Evolutionary conservation across 2,797 vertebrate species (phyloP).

Genomic region (Schizopygopsis pylzovi): DNA sequence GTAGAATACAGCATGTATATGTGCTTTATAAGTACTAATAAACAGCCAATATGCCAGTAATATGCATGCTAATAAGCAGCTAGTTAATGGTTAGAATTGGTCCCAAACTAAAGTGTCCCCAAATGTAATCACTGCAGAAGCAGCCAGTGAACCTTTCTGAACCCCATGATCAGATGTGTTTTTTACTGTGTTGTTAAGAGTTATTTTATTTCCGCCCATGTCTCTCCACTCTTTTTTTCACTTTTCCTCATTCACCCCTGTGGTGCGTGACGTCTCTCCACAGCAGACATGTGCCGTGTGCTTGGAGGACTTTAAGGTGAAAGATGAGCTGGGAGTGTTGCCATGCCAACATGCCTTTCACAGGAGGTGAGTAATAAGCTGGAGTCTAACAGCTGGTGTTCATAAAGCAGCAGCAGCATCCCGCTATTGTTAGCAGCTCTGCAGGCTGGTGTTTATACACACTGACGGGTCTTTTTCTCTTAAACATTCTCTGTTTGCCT

Average conservation of each 20-base stretch:
- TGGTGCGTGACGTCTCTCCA: conserved; percentile 60
- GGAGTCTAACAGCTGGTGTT: conserved; percentile 26
- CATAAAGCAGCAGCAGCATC: conserved; percentile 15
- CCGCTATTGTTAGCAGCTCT: conserved; percentile 30
- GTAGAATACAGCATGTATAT: neutral
- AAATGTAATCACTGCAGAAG: no score
- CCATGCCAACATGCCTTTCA: conserved; percentile 94
- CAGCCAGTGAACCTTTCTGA: neutral
- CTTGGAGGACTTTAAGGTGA: conserved; percentile 90
- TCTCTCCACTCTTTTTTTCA: neutral
- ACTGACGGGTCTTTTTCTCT: neutral
- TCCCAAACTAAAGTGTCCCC: neutral
- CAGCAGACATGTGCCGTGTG: conserved; percentile 94
- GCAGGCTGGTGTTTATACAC: neutral
- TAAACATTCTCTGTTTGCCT: no score
- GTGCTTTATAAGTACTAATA: no score
- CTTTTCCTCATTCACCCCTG: neutral
- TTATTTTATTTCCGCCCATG: neutral
- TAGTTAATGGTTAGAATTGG: neutral
- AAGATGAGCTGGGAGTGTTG: conserved; percentile 92
- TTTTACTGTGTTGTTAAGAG: neutral
- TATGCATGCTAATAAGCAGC: neutral
- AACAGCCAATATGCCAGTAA: no score
- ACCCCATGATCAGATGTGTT: neutral
- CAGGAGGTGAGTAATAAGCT: conserved; percentile 82